phyloP scores from a whole-genome alignment of 2,888 invertebrate genomes.

The Lasioglossum vierecki region DNA sequence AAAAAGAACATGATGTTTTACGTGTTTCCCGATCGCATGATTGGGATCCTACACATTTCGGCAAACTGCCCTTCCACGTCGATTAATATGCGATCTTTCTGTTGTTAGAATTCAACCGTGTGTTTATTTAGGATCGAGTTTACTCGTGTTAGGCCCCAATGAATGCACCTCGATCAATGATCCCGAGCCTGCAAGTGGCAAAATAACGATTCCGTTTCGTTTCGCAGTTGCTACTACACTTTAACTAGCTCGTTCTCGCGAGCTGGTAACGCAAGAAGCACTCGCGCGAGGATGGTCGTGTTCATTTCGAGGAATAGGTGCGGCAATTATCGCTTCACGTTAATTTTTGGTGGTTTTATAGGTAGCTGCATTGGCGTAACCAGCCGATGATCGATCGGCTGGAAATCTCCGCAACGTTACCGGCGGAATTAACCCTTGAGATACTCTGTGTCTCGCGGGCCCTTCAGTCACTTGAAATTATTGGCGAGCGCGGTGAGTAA shows the following conservation, averaged over 20 bases:
- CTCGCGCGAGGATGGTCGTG: conserved; percentile 24
- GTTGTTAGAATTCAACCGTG: background rate
- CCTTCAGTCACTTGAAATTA: conserved; percentile 66
- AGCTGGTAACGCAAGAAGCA: conserved; percentile 1
- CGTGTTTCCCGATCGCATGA: background rate
- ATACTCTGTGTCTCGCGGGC: conserved; percentile 56
- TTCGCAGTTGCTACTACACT: background rate
- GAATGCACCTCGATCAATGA: conserved; percentile 47
- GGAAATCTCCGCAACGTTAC: conserved; percentile 58
- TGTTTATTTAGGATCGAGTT: background rate
- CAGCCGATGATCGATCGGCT: conserved; percentile 59
- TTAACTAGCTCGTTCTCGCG: background rate
- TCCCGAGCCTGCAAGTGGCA: conserved; percentile 1
- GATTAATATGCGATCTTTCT: background rate
- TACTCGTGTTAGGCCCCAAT: background rate
- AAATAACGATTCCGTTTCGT: conserved; percentile 35
- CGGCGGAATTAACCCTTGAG: conserved; percentile 59
- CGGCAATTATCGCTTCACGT: conserved; percentile 51
- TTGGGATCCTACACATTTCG: background rate
- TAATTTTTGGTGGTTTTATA: conserved; percentile 59
- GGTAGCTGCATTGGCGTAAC: conserved; percentile 46
- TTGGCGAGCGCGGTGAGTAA: conserved; percentile 63
- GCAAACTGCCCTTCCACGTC: background rate
- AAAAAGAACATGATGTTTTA: background rate
- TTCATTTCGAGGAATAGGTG: conserved; percentile 33